A percentile compares a stretch with the other conserved stretches of the same genome.
Evolutionary conservation across 2,797 vertebrate species (phyloP).

Genomic region (Pempheris klunzingeri): DNA sequence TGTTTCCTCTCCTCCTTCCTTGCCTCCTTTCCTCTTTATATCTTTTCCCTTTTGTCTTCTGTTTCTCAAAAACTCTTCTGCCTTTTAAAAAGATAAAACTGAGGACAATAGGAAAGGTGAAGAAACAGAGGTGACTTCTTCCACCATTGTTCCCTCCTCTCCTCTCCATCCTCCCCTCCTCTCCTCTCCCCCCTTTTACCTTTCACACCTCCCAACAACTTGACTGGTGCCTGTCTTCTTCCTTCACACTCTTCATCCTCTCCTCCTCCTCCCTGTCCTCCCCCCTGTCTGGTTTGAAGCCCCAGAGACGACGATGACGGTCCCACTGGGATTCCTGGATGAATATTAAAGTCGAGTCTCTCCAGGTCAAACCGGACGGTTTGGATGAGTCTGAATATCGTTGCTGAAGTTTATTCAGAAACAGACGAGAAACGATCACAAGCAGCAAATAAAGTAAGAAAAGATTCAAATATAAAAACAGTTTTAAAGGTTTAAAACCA

Average conservation of each 20-base stretch:
- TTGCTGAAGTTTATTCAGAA: neutral
- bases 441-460: neutral
- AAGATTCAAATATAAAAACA: conserved; percentile 4
- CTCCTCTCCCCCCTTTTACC: neutral
- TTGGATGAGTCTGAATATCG: neutral
- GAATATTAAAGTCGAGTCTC: conserved; percentile 48
- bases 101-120: neutral
- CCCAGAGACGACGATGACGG: conserved; percentile 24
- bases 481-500: no score
- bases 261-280: conserved; percentile 28
- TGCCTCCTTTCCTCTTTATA: neutral
- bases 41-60: no score
- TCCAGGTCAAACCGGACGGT: conserved; percentile 25
- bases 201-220: conserved; percentile 27
- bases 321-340: conserved; percentile 33
- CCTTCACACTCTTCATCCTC: conserved; percentile 35
- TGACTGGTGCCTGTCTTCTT: conserved; percentile 40
- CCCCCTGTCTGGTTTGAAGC: conserved; percentile 54
- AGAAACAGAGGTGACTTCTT: neutral
- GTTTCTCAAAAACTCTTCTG: no score
- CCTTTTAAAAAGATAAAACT: neutral
- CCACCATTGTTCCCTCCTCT: neutral
- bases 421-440: neutral
- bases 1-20: neutral
- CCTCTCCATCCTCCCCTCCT: neutral